These are phyloP conservation scores for Metacarcinus magister DNA, from an alignment of 2,888 invertebrate genomes.

Conservation along the genomic window DNA sequence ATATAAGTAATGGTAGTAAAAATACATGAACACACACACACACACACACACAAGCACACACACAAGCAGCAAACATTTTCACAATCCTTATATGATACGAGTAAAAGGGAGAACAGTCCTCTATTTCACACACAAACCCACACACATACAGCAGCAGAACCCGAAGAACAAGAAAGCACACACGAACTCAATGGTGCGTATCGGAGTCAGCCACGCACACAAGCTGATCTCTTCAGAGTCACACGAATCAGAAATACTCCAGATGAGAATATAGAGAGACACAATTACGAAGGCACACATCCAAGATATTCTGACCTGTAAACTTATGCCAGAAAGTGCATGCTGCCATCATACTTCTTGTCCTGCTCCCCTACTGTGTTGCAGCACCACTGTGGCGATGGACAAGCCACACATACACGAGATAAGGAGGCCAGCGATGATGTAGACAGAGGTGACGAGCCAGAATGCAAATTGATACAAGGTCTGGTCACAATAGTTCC, in stretches of 20 bases:
- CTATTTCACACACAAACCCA: neutral
- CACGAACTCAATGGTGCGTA: slow-evolving; percentile 37
- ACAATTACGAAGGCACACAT: neutral
- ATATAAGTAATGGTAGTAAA: neutral
- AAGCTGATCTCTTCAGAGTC: neutral
- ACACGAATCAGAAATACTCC: neutral
- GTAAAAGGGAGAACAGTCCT: neutral
- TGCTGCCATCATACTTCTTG: slow-evolving; percentile 59
- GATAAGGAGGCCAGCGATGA: slow-evolving; percentile 86
- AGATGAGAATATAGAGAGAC: neutral
- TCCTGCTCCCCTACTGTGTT: slow-evolving; percentile 82
- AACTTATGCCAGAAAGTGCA: neutral
- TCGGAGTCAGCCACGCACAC: slow-evolving; percentile 26
- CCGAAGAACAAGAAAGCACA: slow-evolving; percentile 21
- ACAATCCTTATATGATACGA: neutral
- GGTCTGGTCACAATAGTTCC: slow-evolving; percentile 88
- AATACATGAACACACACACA: neutral
- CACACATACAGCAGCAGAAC: slow-evolving; percentile 49
- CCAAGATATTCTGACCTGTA: neutral
- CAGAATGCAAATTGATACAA: slow-evolving; percentile 90
- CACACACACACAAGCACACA: neutral
- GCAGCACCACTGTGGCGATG: slow-evolving; percentile 86
- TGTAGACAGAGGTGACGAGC: slow-evolving; percentile 89
- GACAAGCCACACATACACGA: slow-evolving; percentile 87
- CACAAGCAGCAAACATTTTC: neutral